A percentile compares a stretch with the other conserved stretches of the same genome.
phyloP scores from a whole-genome alignment of 2,113 vertebrate species.

The Pyxicephalus adspersus region DNA sequence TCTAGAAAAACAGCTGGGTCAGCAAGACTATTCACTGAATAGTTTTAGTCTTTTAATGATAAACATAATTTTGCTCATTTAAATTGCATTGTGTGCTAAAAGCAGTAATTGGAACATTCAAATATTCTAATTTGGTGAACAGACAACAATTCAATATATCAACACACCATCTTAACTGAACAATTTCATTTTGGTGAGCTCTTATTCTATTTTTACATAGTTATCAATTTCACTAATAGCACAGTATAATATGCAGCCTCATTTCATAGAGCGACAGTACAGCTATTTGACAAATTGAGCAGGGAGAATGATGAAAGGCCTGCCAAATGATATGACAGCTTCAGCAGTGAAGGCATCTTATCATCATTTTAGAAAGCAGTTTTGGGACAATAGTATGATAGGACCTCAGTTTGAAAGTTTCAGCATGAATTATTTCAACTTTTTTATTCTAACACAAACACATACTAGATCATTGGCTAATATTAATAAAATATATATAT shows the following conservation, averaged over 20 bases:
- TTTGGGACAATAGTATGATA: slow-evolving; percentile 43
- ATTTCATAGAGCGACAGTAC: slow-evolving; percentile 53
- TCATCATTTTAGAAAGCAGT: slow-evolving; percentile 39
- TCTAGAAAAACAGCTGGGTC: neutral
- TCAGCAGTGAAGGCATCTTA: slow-evolving; percentile 44
- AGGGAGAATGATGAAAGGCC: slow-evolving; percentile 54
- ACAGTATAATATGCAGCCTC: slow-evolving; percentile 52
- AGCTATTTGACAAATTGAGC: slow-evolving; percentile 57
- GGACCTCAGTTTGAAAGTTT: slow-evolving; percentile 14
- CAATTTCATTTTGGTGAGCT: slow-evolving; percentile 31
- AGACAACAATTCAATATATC: slow-evolving; percentile 6
- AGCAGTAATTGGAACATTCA: neutral
- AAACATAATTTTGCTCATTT: neutral
- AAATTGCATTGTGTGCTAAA: neutral
- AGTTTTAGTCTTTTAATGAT: slow-evolving; percentile 4
- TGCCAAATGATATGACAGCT: slow-evolving; percentile 53
- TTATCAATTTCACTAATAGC: slow-evolving; percentile 56
- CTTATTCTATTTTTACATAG: slow-evolving; percentile 54
- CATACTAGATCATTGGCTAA: neutral
- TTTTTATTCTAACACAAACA: neutral
- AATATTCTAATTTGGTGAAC: slow-evolving; percentile 1
- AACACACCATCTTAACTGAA: slow-evolving; percentile 16
- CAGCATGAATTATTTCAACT: slow-evolving; percentile 6
- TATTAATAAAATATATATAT: neutral
- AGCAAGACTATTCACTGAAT: neutral